Base-by-base conservation (phyloP, 2,797 vertebrate species). In the Microctenopoma steveboyesi region DNA sequence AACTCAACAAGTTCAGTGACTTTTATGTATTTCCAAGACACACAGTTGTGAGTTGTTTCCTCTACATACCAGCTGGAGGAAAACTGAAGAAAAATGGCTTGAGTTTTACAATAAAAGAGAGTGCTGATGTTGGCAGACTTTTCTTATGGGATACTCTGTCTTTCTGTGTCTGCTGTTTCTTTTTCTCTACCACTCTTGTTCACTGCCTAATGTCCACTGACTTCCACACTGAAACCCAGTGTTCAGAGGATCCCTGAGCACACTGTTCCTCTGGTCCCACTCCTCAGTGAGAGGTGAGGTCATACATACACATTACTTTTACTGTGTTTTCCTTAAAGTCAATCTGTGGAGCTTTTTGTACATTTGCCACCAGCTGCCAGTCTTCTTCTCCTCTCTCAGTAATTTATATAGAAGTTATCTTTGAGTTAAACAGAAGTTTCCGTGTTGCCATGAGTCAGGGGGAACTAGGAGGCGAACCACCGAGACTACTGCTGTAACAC, bases 11-110 rank as follows among this genome's bases (percentile, higher is more conserved):
- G 66, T 86, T 70, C 53, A 15, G 35, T 22, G 11, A 48, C 80
- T 89, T 86, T 86, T 57, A 87, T 86, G 85, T 53, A 71, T 60
- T 76, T 90, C 87, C 87, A 90, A 86, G 77, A 90, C 66, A 84
- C 27, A 84, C 80, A 84, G 66, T 69, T 81, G 8, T 5, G 77
- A 79, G 60, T 49, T 72, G 78, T 81, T 83, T 87, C 86, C 84
- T 84, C 64, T 18, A 42, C 35, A 37, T 48, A 78, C 73, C 54
- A 37, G 64, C 72, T 76, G 76, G 68, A 81, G 80, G 56, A 59
- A 88, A 87, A 81, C 72, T 33, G 50, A 56, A 81, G 82, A 76
- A 69, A 81, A 81, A 85, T 66, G 43, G 61, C 43, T 76, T n/a
- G 70, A 73, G 77, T 74, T 71, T 50, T 51, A 49, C 63, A 73